phyloP scores from a whole-genome alignment of 2,113 vertebrate species.

The Mirounga angustirostris region DNA sequence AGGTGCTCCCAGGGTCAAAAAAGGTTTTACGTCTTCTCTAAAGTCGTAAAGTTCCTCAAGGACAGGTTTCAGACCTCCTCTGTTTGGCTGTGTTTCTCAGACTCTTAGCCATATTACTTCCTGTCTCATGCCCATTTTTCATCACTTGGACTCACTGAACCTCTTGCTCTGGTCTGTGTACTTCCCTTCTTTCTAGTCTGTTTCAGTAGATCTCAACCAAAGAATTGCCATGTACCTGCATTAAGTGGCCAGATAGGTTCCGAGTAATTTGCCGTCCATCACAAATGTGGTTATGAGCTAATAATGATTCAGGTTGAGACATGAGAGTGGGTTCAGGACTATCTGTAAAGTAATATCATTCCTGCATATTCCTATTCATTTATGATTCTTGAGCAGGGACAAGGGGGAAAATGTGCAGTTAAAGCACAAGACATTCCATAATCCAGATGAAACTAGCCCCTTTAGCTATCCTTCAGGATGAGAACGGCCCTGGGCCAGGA shows the following conservation, averaged over 20 bases:
- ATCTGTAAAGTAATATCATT: neutral
- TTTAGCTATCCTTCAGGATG: neutral
- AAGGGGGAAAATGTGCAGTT: neutral
- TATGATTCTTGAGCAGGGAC: neutral
- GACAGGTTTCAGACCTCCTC: neutral
- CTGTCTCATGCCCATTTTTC: neutral
- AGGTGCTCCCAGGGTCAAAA: neutral
- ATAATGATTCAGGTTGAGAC: slow-evolving; percentile 1
- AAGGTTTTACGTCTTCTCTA: neutral
- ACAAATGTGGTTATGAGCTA: neutral
- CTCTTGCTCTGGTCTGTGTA: neutral
- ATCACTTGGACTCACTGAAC: neutral
- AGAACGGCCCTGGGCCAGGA: neutral
- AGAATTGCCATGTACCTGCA: neutral
- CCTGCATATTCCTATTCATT: neutral
- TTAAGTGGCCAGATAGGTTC: neutral
- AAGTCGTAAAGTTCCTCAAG: neutral
- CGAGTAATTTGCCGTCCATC: neutral
- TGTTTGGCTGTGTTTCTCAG: neutral
- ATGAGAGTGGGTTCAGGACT: neutral
- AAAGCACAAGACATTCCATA: neutral
- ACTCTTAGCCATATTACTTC: neutral
- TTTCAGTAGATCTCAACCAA: neutral
- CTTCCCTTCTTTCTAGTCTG: neutral
- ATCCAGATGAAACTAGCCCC: neutral